Conservation (phyloP, 2,888 invertebrate species). For the Noctua janthe region DNA sequence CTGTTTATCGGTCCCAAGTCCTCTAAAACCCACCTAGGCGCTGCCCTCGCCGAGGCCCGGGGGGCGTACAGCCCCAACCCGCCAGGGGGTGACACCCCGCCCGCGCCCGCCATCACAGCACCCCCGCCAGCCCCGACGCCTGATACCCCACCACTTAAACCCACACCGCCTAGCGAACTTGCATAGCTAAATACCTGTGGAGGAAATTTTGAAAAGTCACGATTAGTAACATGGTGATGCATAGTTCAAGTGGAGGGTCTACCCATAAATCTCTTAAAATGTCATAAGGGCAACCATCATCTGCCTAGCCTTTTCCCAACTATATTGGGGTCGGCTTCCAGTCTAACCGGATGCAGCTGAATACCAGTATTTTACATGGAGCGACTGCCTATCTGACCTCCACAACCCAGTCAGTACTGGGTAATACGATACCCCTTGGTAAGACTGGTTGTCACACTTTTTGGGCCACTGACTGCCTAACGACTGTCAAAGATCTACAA, state of each 20-base stretch:
- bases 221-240: background rate
- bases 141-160: constrained; percentile 84
- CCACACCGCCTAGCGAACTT: constrained; percentile 94
- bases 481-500: no score
- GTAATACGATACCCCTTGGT: no score
- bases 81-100: constrained; percentile 83
- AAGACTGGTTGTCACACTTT: no score
- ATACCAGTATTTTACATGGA: no score
- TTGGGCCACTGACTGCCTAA: no score
- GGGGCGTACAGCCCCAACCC: constrained; percentile 87
- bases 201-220: background rate
- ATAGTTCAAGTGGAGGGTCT: background rate
- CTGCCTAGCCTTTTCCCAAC: no score
- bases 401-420: no score
- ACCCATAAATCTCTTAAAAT: background rate
- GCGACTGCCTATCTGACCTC: no score
- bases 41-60: constrained; percentile 82
- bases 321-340: no score
- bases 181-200: constrained; percentile 97
- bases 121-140: constrained; percentile 78
- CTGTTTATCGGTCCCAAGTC: constrained; percentile 54
- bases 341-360: no score
- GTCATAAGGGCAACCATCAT: background rate
- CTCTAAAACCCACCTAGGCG: constrained; percentile 73
- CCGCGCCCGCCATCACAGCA: constrained; percentile 77